Percentiles rank a stretch among this genome's conserved stretches.
Evolutionary conservation across 2,113 vertebrate species (phyloP).

Genomic region (Archocentrus centrarchus): DNA sequence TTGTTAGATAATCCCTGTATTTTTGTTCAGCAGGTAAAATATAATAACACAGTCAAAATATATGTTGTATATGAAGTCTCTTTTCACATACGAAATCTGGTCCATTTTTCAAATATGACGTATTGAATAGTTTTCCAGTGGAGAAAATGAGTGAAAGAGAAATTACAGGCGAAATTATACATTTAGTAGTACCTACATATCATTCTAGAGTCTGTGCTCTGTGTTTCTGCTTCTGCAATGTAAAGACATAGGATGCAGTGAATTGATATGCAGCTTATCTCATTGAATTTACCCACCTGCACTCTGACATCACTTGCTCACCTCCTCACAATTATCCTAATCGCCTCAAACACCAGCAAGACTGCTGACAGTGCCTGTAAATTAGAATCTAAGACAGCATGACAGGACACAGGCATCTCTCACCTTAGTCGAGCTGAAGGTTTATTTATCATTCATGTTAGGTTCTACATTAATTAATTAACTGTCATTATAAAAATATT

Average conservation of each 20-base stretch:
- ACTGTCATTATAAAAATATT: neutral
- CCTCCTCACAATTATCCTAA: neutral
- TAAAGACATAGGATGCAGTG: too few species aligned
- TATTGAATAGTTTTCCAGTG: too few species aligned
- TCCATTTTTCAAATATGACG: neutral
- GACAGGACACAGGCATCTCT: neutral
- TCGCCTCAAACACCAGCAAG: neutral
- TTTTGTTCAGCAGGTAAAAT: neutral
- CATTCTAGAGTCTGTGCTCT: neutral
- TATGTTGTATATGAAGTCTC: neutral
- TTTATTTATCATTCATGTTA: neutral
- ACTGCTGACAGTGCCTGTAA: neutral
- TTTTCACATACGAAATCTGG: neutral
- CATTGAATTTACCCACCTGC: neutral
- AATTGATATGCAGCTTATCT: neutral
- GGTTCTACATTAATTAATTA: neutral
- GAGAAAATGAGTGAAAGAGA: too few species aligned
- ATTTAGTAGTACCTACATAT: neutral
- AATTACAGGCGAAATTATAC: too few species aligned
- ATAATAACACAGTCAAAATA: neutral
- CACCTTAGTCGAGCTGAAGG: neutral
- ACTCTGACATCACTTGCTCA: neutral
- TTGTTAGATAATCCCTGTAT: neutral
- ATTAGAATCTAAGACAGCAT: neutral
- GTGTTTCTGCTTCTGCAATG: neutral